A percentile compares a stretch with the other conserved stretches of the same genome.
Conservation (phyloP, 2,888 invertebrate genomes). For the Acanthacorydalis orientalis region DNA sequence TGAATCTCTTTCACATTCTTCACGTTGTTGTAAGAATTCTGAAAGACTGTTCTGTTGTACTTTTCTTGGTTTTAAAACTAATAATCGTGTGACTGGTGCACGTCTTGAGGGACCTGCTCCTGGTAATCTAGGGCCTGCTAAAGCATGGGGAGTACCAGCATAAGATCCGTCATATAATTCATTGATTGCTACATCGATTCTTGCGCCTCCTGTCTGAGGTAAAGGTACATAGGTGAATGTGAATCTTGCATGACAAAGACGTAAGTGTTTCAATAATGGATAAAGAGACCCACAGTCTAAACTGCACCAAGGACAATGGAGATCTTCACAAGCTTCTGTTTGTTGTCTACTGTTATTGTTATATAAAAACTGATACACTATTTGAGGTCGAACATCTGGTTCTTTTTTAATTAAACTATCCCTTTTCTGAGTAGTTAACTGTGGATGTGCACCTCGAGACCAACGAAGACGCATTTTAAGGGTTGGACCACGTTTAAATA, state of each 20-base stretch:
- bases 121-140: slow-evolving; percentile 57
- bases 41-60: slow-evolving; percentile 40
- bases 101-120: slow-evolving; percentile 53
- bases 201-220: slow-evolving; percentile 47
- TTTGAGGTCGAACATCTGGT: slow-evolving; percentile 44
- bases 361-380: slow-evolving; percentile 91
- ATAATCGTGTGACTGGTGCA: slow-evolving; percentile 58
- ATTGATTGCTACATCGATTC: slow-evolving; percentile 90
- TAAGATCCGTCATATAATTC: slow-evolving; percentile 92
- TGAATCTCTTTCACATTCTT: slow-evolving; percentile 70
- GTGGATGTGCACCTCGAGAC: slow-evolving; percentile 36
- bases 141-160: slow-evolving; percentile 80
- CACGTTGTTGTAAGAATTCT: slow-evolving; percentile 68
- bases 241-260: slow-evolving; percentile 84
- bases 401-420: slow-evolving; percentile 21
- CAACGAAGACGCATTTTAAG: slow-evolving; percentile 73
- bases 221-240: slow-evolving; percentile 81
- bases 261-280: slow-evolving; percentile 81
- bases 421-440: neutral
- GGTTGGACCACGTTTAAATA: slow-evolving; percentile 39
- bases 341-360: slow-evolving; percentile 90
- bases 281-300: slow-evolving; percentile 77
- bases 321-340: slow-evolving; percentile 84
- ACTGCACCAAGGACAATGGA: slow-evolving; percentile 93
- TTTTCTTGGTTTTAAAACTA: slow-evolving; percentile 58